Evolutionary conservation across 2,797 vertebrate species (phyloP), one percentile per base, ranked within the genome.

Genomic region (Borostomias antarcticus): DNA sequence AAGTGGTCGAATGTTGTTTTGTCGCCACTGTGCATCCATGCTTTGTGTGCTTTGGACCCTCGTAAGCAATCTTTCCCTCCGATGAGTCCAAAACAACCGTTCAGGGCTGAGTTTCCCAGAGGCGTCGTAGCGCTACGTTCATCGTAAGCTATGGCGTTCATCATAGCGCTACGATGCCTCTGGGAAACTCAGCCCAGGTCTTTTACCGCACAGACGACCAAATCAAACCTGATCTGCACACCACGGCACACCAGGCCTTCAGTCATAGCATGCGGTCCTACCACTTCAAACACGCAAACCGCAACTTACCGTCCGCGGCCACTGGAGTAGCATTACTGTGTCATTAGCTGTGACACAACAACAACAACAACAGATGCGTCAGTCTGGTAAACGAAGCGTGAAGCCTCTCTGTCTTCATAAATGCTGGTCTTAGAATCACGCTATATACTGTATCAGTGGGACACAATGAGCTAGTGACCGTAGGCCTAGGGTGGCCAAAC

Each of bases 291-390:
- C 11, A 1, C 10, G 13, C 30, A 51, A 35, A 63, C 61, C 48
- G 52, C 19, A 62, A 63, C 61, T 52, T 43, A 51, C 61, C 61
- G 4, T 51, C 48, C 47, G n/a, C 15, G 25, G 7, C n/a, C 29
- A 51, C 21, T 17, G 29, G 47, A 26, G 25, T 33, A 35, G 45
- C 29, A 33, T 15, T 23, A 51, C 15, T 5, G 21, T 28, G 5
- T 19, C 19, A n/a, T n/a, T n/a, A n/a, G 45, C 60, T n/a, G 17
- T 62, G 40, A 47, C 45, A 48, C 11, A 48, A 62, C 28, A 50
- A 50, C 17, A 13, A 21, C 26, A 62, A 59, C 17, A 28, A 61
- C 25, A 57, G 15, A 28, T 15, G 33, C 25, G 58, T 61, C 58
- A 61, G 37, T 43, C 30, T 61, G 33, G 21, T 33, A 23, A 58